These are phyloP conservation scores for Drosophila grimshawi DNA, from an alignment of 1,140 invertebrate genomes.

Conservation along the genomic window DNA sequence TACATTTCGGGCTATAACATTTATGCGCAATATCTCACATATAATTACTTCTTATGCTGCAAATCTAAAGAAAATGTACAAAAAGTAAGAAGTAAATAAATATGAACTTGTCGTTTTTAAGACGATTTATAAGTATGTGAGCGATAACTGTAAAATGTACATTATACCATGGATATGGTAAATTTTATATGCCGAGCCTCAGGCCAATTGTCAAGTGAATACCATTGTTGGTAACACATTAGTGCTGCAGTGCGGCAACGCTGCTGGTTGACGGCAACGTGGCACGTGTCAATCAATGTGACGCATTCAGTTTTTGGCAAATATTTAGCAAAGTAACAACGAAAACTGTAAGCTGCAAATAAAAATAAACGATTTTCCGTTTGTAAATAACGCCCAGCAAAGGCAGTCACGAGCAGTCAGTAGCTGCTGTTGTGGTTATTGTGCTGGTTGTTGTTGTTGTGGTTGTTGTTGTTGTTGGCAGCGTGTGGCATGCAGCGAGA, in stretches of 20 bases:
- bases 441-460: background rate
- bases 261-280: conserved; percentile 23
- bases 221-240: conserved; percentile 57
- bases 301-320: conserved; percentile 49
- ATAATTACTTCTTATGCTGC: no score
- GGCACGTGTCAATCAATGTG: conserved; percentile 68
- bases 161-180: background rate
- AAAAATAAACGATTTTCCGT: conserved; percentile 74
- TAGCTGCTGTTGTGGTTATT: background rate
- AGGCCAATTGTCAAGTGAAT: background rate
- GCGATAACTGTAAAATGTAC: no score
- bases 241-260: conserved; percentile 53
- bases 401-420: background rate
- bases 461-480: conserved; percentile 5
- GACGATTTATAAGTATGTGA: no score
- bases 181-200: background rate
- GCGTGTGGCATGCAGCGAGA: conserved; percentile 33
- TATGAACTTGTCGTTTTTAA: no score
- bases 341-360: conserved; percentile 61
- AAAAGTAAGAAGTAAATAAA: no score
- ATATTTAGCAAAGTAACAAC: conserved; percentile 48
- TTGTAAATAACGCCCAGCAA: conserved; percentile 29
- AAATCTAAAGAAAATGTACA: no score
- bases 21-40: no score
- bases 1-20: no score